phyloP scores from a whole-genome alignment of 2,888 invertebrate genomes.

The Heliconius ethilla region DNA sequence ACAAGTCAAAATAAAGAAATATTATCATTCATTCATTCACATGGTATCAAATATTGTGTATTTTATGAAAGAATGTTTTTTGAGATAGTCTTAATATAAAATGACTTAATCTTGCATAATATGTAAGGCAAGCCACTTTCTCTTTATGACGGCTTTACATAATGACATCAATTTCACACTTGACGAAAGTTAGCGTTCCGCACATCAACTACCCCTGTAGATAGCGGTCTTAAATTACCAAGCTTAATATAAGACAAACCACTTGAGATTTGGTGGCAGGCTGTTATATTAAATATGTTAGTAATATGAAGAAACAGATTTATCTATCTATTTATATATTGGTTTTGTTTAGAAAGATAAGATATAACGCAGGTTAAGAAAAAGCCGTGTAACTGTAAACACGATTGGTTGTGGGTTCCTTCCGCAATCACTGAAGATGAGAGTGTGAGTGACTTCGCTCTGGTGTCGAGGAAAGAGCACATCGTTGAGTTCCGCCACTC shows the following conservation, averaged over 20 bases:
- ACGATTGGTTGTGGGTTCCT: no score
- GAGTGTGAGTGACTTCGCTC: no score
- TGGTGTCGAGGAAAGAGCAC: no score
- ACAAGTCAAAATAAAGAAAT: no score
- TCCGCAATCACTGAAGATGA: no score
- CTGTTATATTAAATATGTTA: conserved; percentile 14
- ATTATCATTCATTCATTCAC: not conserved
- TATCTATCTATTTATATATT: not conserved
- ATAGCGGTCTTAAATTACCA: conserved; percentile 27
- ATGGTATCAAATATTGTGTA: not conserved
- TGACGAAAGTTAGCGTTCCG: conserved; percentile 36
- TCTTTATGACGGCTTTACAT: conserved; percentile 29
- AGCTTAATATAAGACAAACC: conserved; percentile 14
- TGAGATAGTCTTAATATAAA: not conserved
- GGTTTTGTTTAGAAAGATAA: no score
- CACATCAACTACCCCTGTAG: conserved; percentile 25
- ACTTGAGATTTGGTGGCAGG: conserved; percentile 13
- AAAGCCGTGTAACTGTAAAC: no score
- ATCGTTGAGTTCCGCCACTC: no score
- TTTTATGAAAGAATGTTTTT: not conserved
- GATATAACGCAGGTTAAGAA: no score
- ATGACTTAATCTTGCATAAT: conserved; percentile 8
- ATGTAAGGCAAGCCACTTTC: conserved; percentile 21
- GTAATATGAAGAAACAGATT: not conserved
- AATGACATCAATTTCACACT: conserved; percentile 43